Conservation (phyloP, 2,113 vertebrate species). For the Oxyruncus cristatus region DNA sequence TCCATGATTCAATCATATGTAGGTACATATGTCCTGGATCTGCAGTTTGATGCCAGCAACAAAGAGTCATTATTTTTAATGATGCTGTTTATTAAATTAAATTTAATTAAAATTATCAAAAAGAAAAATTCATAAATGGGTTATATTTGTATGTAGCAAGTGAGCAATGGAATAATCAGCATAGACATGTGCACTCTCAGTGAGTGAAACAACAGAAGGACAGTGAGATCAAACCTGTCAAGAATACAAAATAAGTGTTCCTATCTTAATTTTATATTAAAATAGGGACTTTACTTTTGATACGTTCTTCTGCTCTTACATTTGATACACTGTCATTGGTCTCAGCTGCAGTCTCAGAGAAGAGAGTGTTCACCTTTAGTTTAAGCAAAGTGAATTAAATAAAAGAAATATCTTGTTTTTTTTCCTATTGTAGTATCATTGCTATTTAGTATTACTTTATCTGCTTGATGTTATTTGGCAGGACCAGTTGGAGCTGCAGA, state of each 20-base stretch:
- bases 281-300: neutral
- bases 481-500: neutral
- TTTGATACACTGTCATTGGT: neutral
- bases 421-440: neutral
- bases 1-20: neutral
- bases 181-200: neutral
- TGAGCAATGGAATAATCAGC: neutral
- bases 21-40: neutral
- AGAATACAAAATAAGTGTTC: neutral
- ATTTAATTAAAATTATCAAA: neutral
- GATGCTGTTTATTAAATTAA: neutral
- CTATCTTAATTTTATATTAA: neutral
- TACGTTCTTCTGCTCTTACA: neutral
- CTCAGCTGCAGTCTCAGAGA: neutral
- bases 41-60: neutral
- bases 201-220: neutral
- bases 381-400: neutral
- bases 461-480: neutral
- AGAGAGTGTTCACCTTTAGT: neutral
- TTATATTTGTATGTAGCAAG: neutral
- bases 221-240: neutral
- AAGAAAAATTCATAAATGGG: neutral
- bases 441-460: neutral
- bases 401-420: neutral
- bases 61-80: neutral